A percentile compares a stretch with the other conserved stretches of the same genome.
Conservation (phyloP, 2,113 vertebrate species). For the Lampris incognitus region DNA sequence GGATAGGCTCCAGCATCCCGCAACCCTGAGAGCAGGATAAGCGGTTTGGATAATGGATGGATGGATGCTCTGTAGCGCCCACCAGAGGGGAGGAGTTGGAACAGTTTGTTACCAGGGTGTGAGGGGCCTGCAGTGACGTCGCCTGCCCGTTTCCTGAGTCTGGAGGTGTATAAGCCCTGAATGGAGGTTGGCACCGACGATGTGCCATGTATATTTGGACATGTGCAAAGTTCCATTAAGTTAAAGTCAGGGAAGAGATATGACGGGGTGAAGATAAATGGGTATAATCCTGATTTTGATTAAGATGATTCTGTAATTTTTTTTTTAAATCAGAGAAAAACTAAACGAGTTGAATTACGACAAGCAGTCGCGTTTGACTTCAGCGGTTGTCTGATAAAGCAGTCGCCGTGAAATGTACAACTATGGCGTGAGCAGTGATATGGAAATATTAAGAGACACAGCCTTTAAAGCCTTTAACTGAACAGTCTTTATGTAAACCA, state of each 20-base stretch:
- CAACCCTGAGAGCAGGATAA: too few species aligned
- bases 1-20: too few species aligned
- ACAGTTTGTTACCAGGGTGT: too few species aligned
- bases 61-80: too few species aligned
- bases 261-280: not conserved
- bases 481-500: conserved; percentile 16
- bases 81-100: too few species aligned
- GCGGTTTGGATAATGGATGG: too few species aligned
- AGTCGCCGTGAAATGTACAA: not conserved
- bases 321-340: not conserved
- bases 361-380: conserved; percentile 2
- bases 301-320: too few species aligned
- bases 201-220: not conserved
- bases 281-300: not conserved
- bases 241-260: not conserved
- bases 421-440: not conserved
- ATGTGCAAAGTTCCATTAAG: not conserved
- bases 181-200: too few species aligned
- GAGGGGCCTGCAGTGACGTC: too few species aligned
- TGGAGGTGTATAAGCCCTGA: too few species aligned
- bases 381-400: not conserved
- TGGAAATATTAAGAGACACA: conserved; percentile 24
- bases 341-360: not conserved
- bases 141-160: too few species aligned
- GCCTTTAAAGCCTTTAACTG: not conserved